Evolutionary conservation across 1,140 invertebrate species (phyloP), one percentile per base, ranked within the genome.

Genomic region (Drosophila sechellia): DNA sequence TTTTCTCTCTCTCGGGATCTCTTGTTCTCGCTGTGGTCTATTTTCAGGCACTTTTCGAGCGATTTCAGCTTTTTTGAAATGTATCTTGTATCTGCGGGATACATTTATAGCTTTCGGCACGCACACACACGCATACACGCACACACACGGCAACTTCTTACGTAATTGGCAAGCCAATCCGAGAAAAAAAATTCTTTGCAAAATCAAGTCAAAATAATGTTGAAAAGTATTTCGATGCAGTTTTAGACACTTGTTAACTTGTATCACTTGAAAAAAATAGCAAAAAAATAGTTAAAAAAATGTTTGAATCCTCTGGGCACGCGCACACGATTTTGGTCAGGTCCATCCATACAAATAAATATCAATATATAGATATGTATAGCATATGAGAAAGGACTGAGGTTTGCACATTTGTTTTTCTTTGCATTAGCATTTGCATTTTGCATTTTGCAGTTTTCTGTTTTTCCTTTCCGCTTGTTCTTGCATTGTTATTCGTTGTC

Each of bases 201-300:
- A 39, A 22, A 55, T 50, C 45, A 49, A 13, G 15, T 52, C 48
- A 50, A 50, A 17, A 50, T 34, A 34, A 12, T 5, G 27, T 34
- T 34, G 48, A 6, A 34, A 5, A 50, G 34, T 31, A 31, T 48
- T 84, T 71, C 3, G 45, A 42, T 58, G 48, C 3, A 39, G 37
- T 31, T 22, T 45, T 4, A 13, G 37, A 40, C 75, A 77, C 52
- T 68, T 56, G 48, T 40, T 22, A 39, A 54, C 52, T 15, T 22
- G 31, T 25, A 27, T 40, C 84, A 87, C 84, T 89, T 69, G 43
- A 86, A 87, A 87, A 86, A 75, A 85, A 85, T 69, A 50, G 49
- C 17, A 74, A 46, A 78, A 78, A 81, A 81, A 58, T 50, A 53
- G 10, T 57, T 40, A 56, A 45, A 50, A 46, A 59, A 64, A 40